Conservation (phyloP, 2,888 invertebrate genomes). For the Tillus elongatus region DNA sequence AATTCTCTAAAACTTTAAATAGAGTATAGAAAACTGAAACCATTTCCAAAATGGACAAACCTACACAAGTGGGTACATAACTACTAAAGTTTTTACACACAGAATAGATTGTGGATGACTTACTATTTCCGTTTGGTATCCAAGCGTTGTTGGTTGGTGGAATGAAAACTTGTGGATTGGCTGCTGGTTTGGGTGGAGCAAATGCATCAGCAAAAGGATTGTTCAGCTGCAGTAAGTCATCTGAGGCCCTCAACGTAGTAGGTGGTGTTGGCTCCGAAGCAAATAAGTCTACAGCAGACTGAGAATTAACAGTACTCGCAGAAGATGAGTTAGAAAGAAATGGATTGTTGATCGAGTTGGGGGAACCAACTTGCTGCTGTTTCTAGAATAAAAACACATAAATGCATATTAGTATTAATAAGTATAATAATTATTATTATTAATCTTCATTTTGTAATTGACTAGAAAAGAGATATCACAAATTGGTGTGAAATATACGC, state of each 20-base stretch:
- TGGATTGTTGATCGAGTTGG: constrained; percentile 67
- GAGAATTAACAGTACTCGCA: constrained; percentile 28
- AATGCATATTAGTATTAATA: too few relatives aligned
- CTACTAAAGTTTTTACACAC: too few relatives aligned
- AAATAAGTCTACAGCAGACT: constrained; percentile 68
- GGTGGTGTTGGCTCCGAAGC: constrained; percentile 40
- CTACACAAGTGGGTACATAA: too few relatives aligned
- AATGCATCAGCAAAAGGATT: constrained; percentile 83
- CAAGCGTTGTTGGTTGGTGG: constrained; percentile 42
- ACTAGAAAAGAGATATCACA: too few relatives aligned
- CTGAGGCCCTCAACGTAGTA: constrained; percentile 60
- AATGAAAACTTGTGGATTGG: constrained; percentile 23
- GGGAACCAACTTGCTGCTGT: constrained; percentile 71
- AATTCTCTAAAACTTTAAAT: too few relatives aligned
- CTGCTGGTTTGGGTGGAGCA: constrained; percentile 22
- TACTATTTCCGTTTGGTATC: constrained; percentile 49
- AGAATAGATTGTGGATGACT: too few relatives aligned
- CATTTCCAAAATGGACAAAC: too few relatives aligned
- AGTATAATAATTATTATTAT: too few relatives aligned
- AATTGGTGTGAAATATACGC: too few relatives aligned
- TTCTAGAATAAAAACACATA: too few relatives aligned
- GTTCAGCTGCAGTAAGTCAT: constrained; percentile 78
- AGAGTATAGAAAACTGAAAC: too few relatives aligned
- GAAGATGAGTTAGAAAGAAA: constrained; percentile 53
- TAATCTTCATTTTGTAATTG: too few relatives aligned